phyloP scores from a whole-genome alignment of 2,113 vertebrate species.

The Aramus guarauna region DNA sequence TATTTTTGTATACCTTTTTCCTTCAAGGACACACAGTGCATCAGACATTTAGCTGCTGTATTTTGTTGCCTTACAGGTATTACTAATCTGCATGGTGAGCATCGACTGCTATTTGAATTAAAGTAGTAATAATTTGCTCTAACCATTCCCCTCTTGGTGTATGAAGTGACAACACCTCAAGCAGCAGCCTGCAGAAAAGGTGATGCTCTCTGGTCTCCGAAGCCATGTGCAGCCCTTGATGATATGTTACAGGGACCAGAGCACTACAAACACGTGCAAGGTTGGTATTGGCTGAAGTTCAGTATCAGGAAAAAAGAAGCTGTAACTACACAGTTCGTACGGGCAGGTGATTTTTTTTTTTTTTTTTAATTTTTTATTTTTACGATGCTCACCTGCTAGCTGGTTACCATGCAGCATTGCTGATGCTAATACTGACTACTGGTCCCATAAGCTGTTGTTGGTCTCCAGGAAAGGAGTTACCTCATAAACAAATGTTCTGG shows the following conservation, averaged over 20 bases:
- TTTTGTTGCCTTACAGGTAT: background rate
- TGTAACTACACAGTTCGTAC: accelerated
- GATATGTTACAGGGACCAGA: background rate
- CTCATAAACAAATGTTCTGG: background rate
- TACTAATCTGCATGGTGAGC: background rate
- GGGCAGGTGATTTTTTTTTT: background rate
- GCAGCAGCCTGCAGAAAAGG: background rate
- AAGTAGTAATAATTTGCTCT: background rate
- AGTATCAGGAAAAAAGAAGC: background rate
- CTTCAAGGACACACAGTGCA: background rate
- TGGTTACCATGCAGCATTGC: background rate
- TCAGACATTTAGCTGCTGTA: background rate
- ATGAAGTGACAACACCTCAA: background rate
- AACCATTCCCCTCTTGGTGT: background rate
- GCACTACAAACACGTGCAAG: background rate
- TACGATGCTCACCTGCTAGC: background rate
- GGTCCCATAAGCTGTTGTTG: background rate
- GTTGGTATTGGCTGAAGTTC: background rate
- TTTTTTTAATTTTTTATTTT: no score
- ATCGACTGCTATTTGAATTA: background rate
- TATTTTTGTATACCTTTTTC: background rate
- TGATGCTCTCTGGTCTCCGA: background rate
- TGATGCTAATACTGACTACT: background rate
- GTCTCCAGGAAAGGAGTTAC: background rate
- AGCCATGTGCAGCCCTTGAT: accelerated